Conservation (phyloP, 2,888 invertebrate genomes). For the Rhagium mordax region DNA sequence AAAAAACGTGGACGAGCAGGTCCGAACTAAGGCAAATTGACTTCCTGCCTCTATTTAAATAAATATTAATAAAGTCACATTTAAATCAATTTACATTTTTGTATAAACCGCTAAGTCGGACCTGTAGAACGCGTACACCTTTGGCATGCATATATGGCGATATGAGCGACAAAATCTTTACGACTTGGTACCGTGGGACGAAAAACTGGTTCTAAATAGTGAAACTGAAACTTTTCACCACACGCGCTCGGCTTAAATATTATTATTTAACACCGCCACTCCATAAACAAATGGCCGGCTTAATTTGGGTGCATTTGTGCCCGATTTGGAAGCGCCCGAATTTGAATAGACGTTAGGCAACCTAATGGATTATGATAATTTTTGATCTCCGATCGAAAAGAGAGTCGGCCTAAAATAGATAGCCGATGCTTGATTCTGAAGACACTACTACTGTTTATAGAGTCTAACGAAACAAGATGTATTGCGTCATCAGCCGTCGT, state of each 20-base stretch:
- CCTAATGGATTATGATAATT: background rate
- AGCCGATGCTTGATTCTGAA: background rate
- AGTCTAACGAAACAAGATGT: too few species aligned
- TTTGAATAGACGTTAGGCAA: background rate
- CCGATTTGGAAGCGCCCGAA: background rate
- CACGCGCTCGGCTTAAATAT: background rate
- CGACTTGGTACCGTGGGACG: conserved; percentile 26
- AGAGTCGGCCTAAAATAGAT: background rate
- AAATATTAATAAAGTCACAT: too few species aligned
- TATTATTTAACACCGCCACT: conserved; percentile 4
- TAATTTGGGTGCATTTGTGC: conserved; percentile 8
- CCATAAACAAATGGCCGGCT: conserved; percentile 1
- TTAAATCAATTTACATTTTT: too few species aligned
- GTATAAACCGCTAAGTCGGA: too few species aligned
- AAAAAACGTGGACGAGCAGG: background rate
- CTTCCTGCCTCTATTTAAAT: too few species aligned
- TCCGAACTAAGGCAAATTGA: too few species aligned
- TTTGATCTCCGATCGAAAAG: background rate
- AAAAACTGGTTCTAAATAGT: conserved; percentile 35
- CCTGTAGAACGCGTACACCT: conserved; percentile 1
- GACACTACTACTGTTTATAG: background rate
- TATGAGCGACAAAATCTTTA: conserved; percentile 26
- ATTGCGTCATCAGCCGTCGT: background rate
- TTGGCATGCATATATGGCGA: conserved; percentile 12
- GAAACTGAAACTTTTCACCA: conserved; percentile 30